Evolutionary conservation across 2,797 vertebrate genomes (phyloP).

Genomic region (Siniperca obscura): DNA sequence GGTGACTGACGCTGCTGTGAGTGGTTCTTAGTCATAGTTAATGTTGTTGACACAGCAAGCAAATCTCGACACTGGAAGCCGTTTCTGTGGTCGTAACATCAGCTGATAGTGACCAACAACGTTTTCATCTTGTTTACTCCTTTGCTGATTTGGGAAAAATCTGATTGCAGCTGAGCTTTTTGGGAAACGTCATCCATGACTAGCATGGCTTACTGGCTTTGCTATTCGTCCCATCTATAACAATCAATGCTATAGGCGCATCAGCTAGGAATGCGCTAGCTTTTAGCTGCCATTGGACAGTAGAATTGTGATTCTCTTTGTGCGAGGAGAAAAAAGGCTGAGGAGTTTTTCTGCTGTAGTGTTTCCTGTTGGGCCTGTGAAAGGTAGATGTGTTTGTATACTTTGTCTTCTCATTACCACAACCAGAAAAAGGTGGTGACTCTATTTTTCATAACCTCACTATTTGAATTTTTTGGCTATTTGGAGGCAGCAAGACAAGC

Average conservation of each 20-base stretch:
- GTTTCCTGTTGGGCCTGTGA: not conserved
- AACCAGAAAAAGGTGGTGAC: not conserved
- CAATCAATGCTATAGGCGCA: not conserved
- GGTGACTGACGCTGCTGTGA: constrained; percentile 32
- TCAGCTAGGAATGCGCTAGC: constrained; percentile 6
- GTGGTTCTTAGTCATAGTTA: constrained; percentile 24
- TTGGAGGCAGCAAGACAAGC: too few relatives aligned
- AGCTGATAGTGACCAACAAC: constrained; percentile 18
- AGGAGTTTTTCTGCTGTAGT: not conserved
- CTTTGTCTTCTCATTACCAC: not conserved
- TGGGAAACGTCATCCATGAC: constrained; percentile 49
- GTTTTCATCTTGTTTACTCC: constrained; percentile 35
- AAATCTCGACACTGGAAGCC: constrained; percentile 21
- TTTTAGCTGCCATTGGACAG: not conserved
- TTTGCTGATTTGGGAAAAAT: constrained; percentile 32
- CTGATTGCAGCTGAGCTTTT: constrained; percentile 25
- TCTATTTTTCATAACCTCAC: not conserved
- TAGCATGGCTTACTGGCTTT: not conserved
- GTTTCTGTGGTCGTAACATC: constrained; percentile 11
- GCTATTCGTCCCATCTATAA: constrained; percentile 32
- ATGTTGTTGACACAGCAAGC: constrained; percentile 50
- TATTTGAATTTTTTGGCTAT: not conserved
- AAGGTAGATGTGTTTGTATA: not conserved
- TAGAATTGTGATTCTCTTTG: not conserved
- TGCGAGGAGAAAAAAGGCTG: not conserved